Base-by-base conservation (phyloP, 2,888 invertebrate genomes). In the Elmis aenea region DNA sequence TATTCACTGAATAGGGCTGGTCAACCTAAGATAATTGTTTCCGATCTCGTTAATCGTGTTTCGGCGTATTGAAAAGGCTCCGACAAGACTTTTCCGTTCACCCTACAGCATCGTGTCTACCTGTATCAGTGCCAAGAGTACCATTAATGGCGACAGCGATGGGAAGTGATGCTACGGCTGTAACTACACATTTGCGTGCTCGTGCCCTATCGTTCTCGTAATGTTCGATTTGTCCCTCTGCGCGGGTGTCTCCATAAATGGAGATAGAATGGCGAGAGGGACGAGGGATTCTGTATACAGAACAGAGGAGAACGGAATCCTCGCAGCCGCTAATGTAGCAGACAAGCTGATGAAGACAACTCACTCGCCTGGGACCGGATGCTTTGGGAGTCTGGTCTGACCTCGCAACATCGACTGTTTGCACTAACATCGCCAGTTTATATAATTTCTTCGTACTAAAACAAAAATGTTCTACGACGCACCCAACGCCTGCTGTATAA, bases 261-360 rank as follows among this genome's bases (percentile, higher is more conserved):
- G 59, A 59, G 62, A 62, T 61, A 54, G 57, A 62, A 55, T 51
- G 55, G 36, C 43, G 49, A 46, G 48, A 18, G 56, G 50, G 43
- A 44, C 54, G 42, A 47, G 50, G 44, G 45, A 44, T 43, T 49
- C 38, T 41, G 43, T 45, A 38, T 45, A 42, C 52, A 40, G 45
- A 46, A 48, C 54, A 51, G 45, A 46, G 48, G 48, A 51, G 48
- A 38, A 46, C 48, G 48, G 53, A 51, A 55, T 54, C 56, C 58
- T 54, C 50, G 52, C 52, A 52, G 54, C 50, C 53, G 58, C 59
- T 61, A 62, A 62, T 62, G 63, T 56, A 60, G 54, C 59, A 64
- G 62, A 62, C 62, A 60, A 54, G 52, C 59, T 65, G 65, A 64
- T 64, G 64, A 64, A 64, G 64, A 64, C 63, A 57, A 62, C 63